Conservation (phyloP, 92 coral and sea anemone genomes). For the Porites divaricata region DNA sequence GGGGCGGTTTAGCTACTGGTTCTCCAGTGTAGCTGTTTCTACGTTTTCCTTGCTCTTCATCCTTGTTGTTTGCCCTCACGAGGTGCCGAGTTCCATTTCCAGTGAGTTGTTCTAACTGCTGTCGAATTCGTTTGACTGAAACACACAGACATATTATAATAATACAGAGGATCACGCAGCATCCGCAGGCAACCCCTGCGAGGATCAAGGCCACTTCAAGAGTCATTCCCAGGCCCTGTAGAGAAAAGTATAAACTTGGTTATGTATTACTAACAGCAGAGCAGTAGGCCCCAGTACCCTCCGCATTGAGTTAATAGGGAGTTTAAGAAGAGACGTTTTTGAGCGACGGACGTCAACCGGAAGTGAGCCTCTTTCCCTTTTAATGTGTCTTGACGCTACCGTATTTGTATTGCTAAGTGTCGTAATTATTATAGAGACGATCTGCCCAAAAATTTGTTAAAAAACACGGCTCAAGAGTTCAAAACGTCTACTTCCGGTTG, state of each 20-base stretch:
- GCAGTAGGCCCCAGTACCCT: no score
- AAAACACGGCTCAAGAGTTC: no score
- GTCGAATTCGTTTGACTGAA: conserved; percentile 29
- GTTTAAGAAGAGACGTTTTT: no score
- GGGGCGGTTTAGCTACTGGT: background rate
- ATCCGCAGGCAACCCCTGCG: background rate
- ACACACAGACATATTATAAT: conserved; percentile 10
- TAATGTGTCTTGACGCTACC: no score
- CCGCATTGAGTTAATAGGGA: no score
- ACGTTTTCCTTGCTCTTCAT: background rate
- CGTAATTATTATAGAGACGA: no score
- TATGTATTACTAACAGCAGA: no score
- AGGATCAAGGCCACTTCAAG: background rate
- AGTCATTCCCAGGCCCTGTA: background rate
- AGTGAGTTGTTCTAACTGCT: background rate
- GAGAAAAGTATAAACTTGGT: background rate
- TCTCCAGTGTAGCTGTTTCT: background rate
- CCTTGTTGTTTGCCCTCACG: background rate
- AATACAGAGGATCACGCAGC: conserved; percentile 5
- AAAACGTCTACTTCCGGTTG: no score
- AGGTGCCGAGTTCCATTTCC: background rate
- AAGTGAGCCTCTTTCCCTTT: no score
- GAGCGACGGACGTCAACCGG: no score
- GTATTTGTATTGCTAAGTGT: no score
- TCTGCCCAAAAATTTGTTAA: no score